phyloP scores from a whole-genome alignment of 2,888 invertebrate species.

The Bursaphelenchus okinawaensis region DNA sequence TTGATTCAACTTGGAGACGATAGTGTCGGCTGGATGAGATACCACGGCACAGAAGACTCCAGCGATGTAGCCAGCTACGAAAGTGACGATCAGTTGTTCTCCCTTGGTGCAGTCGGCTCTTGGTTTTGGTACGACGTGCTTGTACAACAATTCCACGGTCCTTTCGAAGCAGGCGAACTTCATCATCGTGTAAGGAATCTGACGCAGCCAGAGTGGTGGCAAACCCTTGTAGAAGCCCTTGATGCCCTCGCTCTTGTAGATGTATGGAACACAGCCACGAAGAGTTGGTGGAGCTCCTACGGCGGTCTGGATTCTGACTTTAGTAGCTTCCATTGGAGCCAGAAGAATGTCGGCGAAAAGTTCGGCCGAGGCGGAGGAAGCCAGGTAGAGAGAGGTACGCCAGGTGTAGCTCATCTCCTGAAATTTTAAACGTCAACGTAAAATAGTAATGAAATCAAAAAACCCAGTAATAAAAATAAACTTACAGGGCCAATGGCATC shows the following conservation, averaged over 20 bases:
- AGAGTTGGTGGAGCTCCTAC: slow-evolving; percentile 84
- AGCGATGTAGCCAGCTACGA: slow-evolving; percentile 92
- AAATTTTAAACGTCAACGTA: background rate
- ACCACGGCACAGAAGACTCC: slow-evolving; percentile 98
- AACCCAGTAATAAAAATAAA: background rate
- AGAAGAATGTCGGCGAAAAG: slow-evolving; percentile 96
- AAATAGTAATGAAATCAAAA: background rate
- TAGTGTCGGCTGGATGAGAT: slow-evolving; percentile 96
- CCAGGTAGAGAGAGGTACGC: slow-evolving; percentile 80
- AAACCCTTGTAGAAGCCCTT: slow-evolving; percentile 70
- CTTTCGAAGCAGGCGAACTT: slow-evolving; percentile 98
- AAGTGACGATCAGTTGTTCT: slow-evolving; percentile 90
- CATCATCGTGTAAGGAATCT: slow-evolving; percentile 94
- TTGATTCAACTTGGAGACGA: slow-evolving; percentile 93
- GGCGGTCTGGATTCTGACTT: slow-evolving; percentile 88
- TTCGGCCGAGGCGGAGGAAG: slow-evolving; percentile 92
- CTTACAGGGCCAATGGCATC: slow-evolving; percentile 71
- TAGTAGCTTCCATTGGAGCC: slow-evolving; percentile 91
- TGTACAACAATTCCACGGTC: slow-evolving; percentile 85
- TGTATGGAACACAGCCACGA: slow-evolving; percentile 84
- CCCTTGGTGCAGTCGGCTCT: slow-evolving; percentile 80
- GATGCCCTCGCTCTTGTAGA: slow-evolving; percentile 79
- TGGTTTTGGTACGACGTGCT: slow-evolving; percentile 85
- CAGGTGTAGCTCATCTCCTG: slow-evolving; percentile 82
- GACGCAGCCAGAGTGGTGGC: slow-evolving; percentile 68